Base-by-base conservation (phyloP, 2,888 invertebrate species). In the Piscicola geometra region DNA sequence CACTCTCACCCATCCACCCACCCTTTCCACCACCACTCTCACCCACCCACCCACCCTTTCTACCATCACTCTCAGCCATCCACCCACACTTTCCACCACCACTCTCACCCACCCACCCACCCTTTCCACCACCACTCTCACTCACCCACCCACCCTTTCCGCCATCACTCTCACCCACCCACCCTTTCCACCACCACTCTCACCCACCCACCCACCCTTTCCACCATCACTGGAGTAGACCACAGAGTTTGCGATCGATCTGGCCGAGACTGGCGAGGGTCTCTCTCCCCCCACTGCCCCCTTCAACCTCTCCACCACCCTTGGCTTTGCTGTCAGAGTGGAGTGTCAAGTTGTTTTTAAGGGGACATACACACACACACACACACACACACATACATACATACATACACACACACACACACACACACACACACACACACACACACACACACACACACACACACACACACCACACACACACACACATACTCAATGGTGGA, bases 221-320 rank as follows among this genome's bases (percentile, higher is more conserved):
- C n/a, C 36, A 21, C 72, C 77, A 60, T 72, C 70, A 1, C 69
- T 50, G 41, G 56, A 30, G 66, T 79, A 79, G 30, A 71, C 64
- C 15, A 72, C 74, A 18, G 78, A 79, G 70, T 77, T 71, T n/a
- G 78, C 72, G 66, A 56, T 25, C 52, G 41, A 76, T 25, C 78
- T 76, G 56, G 74, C 70, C 1, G 76, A 73, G 74, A 78, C 79
- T 18, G 81, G 81, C 1, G 80, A 80, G 32, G 77, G 76, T 60
- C 60, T 72, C 30, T 76, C 72, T 35, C 68, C 72, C 15, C 76
- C 60, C 9, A 25, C 12, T 18, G 2, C 3, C 15, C 28, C 67
- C 21, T 35, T 67, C 18, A 33, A 3, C 33, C 41, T 56, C 33
- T 64, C 21, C n/a, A 33, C 36, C n/a, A 33, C 64, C 64, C 41